Percentiles rank a stretch among this genome's conserved stretches.
These are phyloP conservation scores for Turritopsis rubra DNA, from an alignment of 30 jellyfish, hydroid and myxozoan genomes.

Conservation along the genomic window DNA sequence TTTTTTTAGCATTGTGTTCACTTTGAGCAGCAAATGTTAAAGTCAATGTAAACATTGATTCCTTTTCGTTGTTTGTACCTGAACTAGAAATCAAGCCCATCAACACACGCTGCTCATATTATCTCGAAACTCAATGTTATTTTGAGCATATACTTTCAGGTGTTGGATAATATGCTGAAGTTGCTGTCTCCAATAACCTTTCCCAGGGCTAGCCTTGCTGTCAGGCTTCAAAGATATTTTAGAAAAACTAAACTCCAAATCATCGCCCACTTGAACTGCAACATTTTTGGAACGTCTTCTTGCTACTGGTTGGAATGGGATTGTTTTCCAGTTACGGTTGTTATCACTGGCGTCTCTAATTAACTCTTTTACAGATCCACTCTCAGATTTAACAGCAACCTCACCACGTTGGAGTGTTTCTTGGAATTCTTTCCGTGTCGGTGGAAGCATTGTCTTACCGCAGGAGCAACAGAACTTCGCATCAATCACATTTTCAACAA, in stretches of 20 bases:
- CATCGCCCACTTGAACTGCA: slow-evolving; percentile 36
- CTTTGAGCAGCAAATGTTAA: slow-evolving; percentile 38
- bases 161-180: slow-evolving; percentile 76
- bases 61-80: slow-evolving; percentile 44
- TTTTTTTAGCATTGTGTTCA: slow-evolving; percentile 41
- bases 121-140: slow-evolving; percentile 77
- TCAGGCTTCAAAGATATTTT: background rate
- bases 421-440: slow-evolving; percentile 38
- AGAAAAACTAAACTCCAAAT: background rate
- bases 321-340: slow-evolving; percentile 5
- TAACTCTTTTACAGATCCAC: background rate
- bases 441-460: slow-evolving; percentile 67
- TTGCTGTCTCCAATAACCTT: slow-evolving; percentile 97
- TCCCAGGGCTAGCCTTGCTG: slow-evolving; percentile 70
- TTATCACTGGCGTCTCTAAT: slow-evolving; percentile 4
- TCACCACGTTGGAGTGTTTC: slow-evolving; percentile 26
- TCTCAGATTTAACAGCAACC: slow-evolving; percentile 2
- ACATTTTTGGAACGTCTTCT: slow-evolving; percentile 5
- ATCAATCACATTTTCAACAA: slow-evolving; percentile 44
- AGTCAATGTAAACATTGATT: slow-evolving; percentile 37
- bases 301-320: slow-evolving; percentile 18
- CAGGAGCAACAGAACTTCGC: slow-evolving; percentile 72
- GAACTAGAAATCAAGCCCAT: slow-evolving; percentile 6
- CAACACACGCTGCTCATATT: slow-evolving; percentile 37
- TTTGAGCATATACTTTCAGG: slow-evolving; percentile 77